phyloP scores from a whole-genome alignment of 2,797 vertebrate genomes.

The Alfaro cultratus region DNA sequence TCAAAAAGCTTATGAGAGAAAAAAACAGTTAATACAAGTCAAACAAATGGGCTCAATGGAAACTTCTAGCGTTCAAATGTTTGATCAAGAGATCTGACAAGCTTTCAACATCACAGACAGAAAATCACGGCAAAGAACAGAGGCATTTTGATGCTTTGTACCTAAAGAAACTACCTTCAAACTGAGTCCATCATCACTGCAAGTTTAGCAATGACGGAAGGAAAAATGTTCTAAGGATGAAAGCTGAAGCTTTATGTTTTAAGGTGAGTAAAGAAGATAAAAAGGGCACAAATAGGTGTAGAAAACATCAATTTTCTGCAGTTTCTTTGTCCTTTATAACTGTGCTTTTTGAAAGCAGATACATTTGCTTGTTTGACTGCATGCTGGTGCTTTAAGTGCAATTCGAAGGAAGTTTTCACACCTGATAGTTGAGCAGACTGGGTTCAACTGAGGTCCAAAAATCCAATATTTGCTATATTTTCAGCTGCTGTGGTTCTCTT shows the following conservation, averaged over 20 bases:
- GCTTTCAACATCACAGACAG: constrained; percentile 9
- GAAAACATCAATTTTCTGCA: background rate
- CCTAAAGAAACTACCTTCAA: constrained; percentile 1
- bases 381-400: background rate
- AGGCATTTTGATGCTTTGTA: constrained; percentile 9
- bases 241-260: background rate
- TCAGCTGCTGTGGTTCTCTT: no score
- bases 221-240: background rate
- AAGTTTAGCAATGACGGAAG: background rate
- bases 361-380: background rate
- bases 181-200: constrained; percentile 2
- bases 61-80: background rate
- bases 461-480: no score
- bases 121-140: constrained; percentile 8
- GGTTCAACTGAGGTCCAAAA: no score
- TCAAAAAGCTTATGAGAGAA: background rate
- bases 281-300: background rate
- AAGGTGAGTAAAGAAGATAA: background rate
- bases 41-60: constrained; percentile 4
- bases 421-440: no score
- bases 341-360: background rate
- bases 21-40: constrained; percentile 6
- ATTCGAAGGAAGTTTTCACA: background rate
- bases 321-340: background rate
- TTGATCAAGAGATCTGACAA: constrained; percentile 1